phyloP scores from a whole-genome alignment of 2,888 invertebrate genomes.

The Cosmia pyralina region DNA sequence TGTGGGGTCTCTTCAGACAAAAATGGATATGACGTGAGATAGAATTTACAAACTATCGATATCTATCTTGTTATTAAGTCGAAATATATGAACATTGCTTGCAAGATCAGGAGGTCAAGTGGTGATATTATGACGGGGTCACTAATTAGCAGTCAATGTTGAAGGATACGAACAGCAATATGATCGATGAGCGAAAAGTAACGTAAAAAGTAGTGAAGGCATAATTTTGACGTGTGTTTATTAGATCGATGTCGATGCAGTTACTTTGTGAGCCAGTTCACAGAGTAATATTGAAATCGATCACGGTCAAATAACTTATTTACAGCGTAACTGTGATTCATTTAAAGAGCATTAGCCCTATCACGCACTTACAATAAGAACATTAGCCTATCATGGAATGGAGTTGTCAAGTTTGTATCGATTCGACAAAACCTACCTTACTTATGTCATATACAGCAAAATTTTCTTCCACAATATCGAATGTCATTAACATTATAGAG shows the following conservation, averaged over 20 bases:
- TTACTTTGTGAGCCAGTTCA: slow-evolving; percentile 18
- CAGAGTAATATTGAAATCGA: slow-evolving; percentile 32
- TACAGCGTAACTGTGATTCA: slow-evolving; percentile 1
- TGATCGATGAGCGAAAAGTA: slow-evolving; percentile 41
- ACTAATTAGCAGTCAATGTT: slow-evolving; percentile 47
- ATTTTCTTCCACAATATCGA: neutral
- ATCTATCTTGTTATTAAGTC: slow-evolving; percentile 4
- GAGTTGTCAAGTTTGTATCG: neutral
- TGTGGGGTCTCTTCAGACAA: slow-evolving; percentile 56
- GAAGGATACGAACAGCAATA: slow-evolving; percentile 1
- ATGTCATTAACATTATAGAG: neutral
- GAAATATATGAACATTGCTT: slow-evolving; percentile 16
- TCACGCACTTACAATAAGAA: neutral
- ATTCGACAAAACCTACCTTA: neutral
- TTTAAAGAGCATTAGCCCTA: neutral
- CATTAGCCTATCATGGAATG: neutral
- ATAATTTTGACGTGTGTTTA: slow-evolving; percentile 26
- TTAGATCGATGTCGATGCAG: slow-evolving; percentile 37
- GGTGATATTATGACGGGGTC: slow-evolving; percentile 36
- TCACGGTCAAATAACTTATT: slow-evolving; percentile 4
- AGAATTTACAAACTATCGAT: slow-evolving; percentile 4
- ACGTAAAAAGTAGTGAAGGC: slow-evolving; percentile 13
- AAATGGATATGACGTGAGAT: slow-evolving; percentile 7
- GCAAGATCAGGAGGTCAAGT: slow-evolving; percentile 50
- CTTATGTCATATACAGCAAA: no score